Base-by-base conservation (phyloP, 2,113 vertebrate genomes). In the Diadophis punctatus region DNA sequence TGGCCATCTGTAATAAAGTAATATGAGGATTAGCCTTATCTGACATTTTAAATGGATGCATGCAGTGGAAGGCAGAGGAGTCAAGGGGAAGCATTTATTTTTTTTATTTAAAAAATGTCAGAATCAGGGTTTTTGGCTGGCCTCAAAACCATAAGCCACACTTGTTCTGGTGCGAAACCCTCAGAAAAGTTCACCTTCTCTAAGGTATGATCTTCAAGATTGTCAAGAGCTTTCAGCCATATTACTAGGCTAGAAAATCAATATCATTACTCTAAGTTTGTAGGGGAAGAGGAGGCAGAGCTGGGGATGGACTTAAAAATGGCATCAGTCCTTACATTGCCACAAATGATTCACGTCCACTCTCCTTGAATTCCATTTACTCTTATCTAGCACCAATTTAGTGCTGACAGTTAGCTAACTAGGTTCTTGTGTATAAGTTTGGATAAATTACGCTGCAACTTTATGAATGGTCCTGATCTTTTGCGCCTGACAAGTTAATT, bases 21-120 rank as follows among this genome's bases (percentile, higher is more conserved):
- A 96, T 60, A 88, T 92, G 95, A 96, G 92, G 95, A 96, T 97
- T 96, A 96, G 94, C 97, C 94, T 97, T 94, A 96, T 96, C 91
- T 96, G 96, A 96, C 96, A 96, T 96, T 96, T 95, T 91, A 93
- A 95, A 95, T 89, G 92, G 96, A 93, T 95, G 94, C 86, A 95
- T 92, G 91, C 91, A 92, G 85, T 90, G 93, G 86, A 92, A 25
- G 93, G 39, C 30, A 93, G 25, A 16, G 16, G 85, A 39, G 60
- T 92, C 34, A 89, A 49, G 74, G 23, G 14, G 53, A 60, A 23
- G 43, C 49, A 1, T 80, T 80, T 80, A 20, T 39, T 80, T 80
- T 39, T 39, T 20, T 56, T 16, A 53, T 46, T 46, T 46, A 46
- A n/a, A n/a, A n/a, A 89, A 92, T 91, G 92, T 80, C 94, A 60